Evolutionary conservation across 2,888 invertebrate species (phyloP).

Genomic region (Watsonalla cultraria): DNA sequence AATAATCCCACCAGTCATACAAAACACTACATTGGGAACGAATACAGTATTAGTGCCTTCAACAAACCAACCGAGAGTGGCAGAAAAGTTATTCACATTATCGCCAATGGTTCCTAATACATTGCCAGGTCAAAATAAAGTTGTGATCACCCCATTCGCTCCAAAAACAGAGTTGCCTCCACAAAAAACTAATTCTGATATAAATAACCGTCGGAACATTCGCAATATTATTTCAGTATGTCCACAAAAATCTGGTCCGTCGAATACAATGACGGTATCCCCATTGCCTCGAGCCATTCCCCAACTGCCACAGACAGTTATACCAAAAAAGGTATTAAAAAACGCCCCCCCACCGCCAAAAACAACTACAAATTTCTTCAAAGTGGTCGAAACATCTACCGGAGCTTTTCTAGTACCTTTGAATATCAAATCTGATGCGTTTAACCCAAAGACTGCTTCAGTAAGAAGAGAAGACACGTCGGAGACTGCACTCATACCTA

Average conservation of each 20-base stretch:
- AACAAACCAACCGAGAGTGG: neutral
- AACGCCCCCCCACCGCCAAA: neutral
- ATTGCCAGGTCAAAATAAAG: neutral
- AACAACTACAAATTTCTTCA: slow-evolving; percentile 24
- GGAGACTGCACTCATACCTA: neutral
- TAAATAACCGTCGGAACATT: neutral
- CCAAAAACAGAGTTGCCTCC: too few species aligned
- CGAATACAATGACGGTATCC: neutral
- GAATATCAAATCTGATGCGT: slow-evolving; percentile 23
- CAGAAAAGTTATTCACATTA: neutral
- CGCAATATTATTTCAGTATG: neutral
- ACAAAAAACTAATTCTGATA: too few species aligned
- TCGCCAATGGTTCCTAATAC: neutral
- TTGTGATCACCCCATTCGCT: too few species aligned
- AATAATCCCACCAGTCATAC: neutral
- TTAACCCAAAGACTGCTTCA: slow-evolving; percentile 20
- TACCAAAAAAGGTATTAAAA: neutral
- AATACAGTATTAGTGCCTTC: neutral
- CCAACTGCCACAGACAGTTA: too few species aligned
- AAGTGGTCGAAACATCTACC: slow-evolving; percentile 35
- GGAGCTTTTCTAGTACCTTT: slow-evolving; percentile 44
- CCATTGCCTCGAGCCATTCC: neutral
- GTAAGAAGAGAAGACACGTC: slow-evolving; percentile 21
- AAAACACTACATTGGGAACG: neutral
- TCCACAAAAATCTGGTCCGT: neutral